Percentiles rank a stretch among this genome's conserved stretches.
Evolutionary conservation across 2,888 invertebrate species (phyloP).

Genomic region (Candidula unifasciata): DNA sequence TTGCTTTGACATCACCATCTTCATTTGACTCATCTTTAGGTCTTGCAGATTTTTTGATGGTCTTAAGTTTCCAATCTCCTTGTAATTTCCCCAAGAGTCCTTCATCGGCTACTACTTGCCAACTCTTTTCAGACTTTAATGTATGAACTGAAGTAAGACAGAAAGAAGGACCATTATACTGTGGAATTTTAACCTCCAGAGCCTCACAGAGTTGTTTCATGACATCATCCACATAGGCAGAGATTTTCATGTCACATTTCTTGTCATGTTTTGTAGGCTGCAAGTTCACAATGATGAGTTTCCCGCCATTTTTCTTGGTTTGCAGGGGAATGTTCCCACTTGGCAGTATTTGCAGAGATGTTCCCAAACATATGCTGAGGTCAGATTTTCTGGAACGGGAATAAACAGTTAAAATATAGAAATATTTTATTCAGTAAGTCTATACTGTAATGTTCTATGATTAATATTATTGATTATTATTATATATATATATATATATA

Average conservation of each 20-base stretch:
- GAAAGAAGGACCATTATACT: constrained; percentile 81
- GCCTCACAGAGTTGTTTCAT: constrained; percentile 80
- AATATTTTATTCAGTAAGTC: background rate
- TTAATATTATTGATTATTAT: too few relatives aligned
- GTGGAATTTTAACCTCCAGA: constrained; percentile 86
- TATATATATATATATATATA: too few relatives aligned
- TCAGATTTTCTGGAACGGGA: constrained; percentile 86
- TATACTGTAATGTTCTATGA: too few relatives aligned
- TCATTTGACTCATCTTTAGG: background rate
- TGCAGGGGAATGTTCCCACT: constrained; percentile 94
- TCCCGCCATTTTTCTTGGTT: constrained; percentile 86
- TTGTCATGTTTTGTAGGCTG: constrained; percentile 98
- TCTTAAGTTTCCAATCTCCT: background rate
- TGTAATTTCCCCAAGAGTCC: background rate
- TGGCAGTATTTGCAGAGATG: constrained; percentile 98
- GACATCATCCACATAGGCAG: constrained; percentile 92
- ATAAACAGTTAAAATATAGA: background rate
- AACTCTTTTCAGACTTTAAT: constrained; percentile 23
- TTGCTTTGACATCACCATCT: background rate
- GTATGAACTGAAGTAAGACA: constrained; percentile 65
- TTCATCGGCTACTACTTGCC: constrained; percentile 35
- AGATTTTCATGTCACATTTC: constrained; percentile 91
- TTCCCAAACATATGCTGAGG: constrained; percentile 94
- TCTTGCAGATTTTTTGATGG: background rate
- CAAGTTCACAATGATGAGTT: constrained; percentile 94